Evolutionary conservation across 2,888 invertebrate genomes (phyloP).

Genomic region (Platynereis dumerilii): DNA sequence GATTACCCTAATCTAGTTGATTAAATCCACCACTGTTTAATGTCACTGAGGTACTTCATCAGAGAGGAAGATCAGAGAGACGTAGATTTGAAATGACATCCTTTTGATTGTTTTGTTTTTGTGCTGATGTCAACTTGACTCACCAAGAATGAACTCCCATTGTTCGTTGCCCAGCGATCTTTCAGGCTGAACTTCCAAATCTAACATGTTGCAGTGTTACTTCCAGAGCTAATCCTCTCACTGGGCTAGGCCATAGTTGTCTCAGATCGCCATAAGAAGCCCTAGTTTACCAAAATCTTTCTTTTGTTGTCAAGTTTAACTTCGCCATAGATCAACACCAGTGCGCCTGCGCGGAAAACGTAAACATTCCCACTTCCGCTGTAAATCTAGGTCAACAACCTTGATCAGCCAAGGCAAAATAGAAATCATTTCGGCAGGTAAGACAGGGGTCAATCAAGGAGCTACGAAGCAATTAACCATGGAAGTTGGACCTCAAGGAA

Average conservation of each 20-base stretch:
- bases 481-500: too few species aligned
- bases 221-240: background rate
- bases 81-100: too few species aligned
- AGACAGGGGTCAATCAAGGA: too few species aligned
- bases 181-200: conserved; percentile 95
- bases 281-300: background rate
- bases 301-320: conserved; percentile 8
- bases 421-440: too few species aligned
- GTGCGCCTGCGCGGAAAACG: conserved; percentile 32
- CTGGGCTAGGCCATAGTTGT: conserved; percentile 5
- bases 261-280: background rate
- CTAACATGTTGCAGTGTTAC: conserved; percentile 75
- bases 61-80: too few species aligned
- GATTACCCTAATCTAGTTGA: too few species aligned
- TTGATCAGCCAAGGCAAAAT: too few species aligned
- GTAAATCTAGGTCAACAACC: background rate
- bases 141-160: conserved; percentile 97
- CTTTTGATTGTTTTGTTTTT: too few species aligned
- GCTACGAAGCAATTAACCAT: too few species aligned
- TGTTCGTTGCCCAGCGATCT: conserved; percentile 85
- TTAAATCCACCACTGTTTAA: too few species aligned
- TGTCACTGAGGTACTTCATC: too few species aligned
- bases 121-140: conserved; percentile 59
- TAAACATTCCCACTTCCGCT: conserved; percentile 33
- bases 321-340: conserved; percentile 22